phyloP scores from a whole-genome alignment of 2,797 vertebrate genomes.

The Platalea minor region DNA sequence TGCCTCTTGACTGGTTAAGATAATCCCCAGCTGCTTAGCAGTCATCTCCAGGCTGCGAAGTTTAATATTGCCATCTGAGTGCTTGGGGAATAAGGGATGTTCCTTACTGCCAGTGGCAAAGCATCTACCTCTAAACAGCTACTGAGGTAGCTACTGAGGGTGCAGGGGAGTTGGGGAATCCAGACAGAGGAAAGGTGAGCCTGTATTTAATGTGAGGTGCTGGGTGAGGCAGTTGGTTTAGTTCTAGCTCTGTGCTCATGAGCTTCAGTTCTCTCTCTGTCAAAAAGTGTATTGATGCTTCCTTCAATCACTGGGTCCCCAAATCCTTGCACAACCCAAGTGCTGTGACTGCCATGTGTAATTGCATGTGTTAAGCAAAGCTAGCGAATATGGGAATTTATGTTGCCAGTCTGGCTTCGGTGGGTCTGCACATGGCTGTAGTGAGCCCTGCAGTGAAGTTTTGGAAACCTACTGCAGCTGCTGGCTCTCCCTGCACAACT shows the following conservation, averaged over 20 bases:
- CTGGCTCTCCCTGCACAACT: background rate
- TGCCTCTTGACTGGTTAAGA: constrained; percentile 5
- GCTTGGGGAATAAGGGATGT: constrained; percentile 42
- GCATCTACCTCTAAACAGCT: background rate
- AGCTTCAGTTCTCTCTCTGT: background rate
- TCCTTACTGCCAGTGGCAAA: background rate
- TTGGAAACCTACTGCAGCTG: background rate
- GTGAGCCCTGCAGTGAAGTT: background rate
- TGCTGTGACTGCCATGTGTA: background rate
- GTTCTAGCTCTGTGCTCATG: background rate
- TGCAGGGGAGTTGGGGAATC: background rate
- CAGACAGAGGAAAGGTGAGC: background rate
- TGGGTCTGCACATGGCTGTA: background rate
- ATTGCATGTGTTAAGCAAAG: background rate
- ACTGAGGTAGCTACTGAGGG: background rate
- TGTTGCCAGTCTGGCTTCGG: background rate
- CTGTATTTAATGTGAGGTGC: background rate
- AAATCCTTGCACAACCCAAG: background rate
- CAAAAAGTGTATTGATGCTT: background rate
- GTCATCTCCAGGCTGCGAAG: constrained; percentile 41
- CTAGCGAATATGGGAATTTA: background rate
- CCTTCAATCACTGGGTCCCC: background rate
- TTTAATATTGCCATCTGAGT: constrained; percentile 41
- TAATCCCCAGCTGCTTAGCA: constrained; percentile 46
- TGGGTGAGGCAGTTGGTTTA: background rate